Conservation (phyloP, 2,113 vertebrate genomes). For the Tachuris rubrigastra region DNA sequence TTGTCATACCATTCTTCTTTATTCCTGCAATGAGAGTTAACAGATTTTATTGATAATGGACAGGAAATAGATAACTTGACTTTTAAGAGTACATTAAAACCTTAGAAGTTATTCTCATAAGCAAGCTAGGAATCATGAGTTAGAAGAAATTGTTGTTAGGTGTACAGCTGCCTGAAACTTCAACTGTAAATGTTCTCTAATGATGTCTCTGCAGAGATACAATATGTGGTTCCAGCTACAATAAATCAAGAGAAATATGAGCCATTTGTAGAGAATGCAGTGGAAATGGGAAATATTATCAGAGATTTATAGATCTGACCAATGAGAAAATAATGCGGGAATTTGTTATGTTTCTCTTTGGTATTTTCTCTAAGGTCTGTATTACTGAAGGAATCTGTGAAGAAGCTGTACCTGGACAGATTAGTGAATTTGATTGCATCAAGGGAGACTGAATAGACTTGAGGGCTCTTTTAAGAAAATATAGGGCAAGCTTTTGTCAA, state of each 20-base stretch:
- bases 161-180: neutral
- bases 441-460: neutral
- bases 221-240: neutral
- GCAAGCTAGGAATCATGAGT: neutral
- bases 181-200: neutral
- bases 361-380: neutral
- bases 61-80: neutral
- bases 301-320: neutral
- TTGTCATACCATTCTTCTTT: neutral
- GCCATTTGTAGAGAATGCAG: neutral
- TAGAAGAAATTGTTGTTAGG: neutral
- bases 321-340: neutral
- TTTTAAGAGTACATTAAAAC: neutral
- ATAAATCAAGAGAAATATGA: neutral
- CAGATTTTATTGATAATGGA: neutral
- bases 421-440: neutral
- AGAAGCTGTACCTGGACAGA: neutral
- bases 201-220: neutral
- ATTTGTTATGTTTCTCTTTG: neutral
- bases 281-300: neutral
- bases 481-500: neutral
- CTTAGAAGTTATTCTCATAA: neutral
- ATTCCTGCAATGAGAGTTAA: neutral
- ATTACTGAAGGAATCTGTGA: neutral
- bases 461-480: neutral